A percentile compares a stretch with the other conserved stretches of the same genome.
phyloP scores from a whole-genome alignment of 2,797 vertebrate species.

The Sebastes baramenuke region DNA sequence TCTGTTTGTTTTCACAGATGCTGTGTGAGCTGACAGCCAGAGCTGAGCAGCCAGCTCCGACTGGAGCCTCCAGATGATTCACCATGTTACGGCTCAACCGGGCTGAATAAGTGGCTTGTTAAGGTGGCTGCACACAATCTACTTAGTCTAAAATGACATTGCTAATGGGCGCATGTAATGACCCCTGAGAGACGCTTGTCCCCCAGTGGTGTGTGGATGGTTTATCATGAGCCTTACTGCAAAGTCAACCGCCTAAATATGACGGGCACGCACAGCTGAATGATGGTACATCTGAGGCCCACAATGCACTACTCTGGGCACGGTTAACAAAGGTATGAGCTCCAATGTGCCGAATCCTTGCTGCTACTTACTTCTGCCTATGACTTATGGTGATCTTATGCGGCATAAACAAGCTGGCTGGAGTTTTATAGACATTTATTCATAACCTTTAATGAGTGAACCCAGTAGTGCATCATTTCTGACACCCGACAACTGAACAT shows the following conservation, averaged over 20 bases:
- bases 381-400: background rate
- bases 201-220: constrained; percentile 11
- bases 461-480: background rate
- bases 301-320: background rate
- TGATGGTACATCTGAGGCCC: constrained; percentile 6
- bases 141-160: constrained; percentile 51
- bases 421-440: background rate
- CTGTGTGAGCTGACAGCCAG: constrained; percentile 47
- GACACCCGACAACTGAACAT: background rate
- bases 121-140: constrained; percentile 38
- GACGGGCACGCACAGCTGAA: background rate
- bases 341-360: background rate
- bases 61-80: constrained; percentile 57
- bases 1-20: constrained; percentile 62
- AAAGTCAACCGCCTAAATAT: constrained; percentile 46
- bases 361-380: background rate
- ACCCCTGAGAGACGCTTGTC: constrained; percentile 43
- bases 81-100: constrained; percentile 36
- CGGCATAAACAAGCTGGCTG: background rate
- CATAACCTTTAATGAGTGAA: background rate
- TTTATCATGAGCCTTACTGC: constrained; percentile 30
- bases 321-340: constrained; percentile 8
- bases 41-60: constrained; percentile 37
- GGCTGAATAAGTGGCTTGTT: constrained; percentile 58
- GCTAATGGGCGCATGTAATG: constrained; percentile 57